Evolutionary conservation across 2,888 invertebrate species (phyloP).

Genomic region (Amphipoea oculea): DNA sequence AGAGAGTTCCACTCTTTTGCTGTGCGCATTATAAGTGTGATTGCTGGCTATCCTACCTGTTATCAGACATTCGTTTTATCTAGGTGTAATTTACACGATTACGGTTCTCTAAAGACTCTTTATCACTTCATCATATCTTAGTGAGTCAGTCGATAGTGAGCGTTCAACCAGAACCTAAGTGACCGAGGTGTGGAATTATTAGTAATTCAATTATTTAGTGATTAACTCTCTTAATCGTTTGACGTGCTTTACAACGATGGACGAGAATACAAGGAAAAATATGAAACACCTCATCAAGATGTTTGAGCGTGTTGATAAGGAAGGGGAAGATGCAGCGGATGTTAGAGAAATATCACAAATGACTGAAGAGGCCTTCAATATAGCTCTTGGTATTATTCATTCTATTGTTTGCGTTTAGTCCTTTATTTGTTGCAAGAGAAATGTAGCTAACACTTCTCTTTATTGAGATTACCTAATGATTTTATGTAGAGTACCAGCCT

Average conservation of each 20-base stretch:
- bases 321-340: conserved; percentile 72
- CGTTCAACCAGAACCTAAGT: conserved; percentile 65
- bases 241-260: conserved; percentile 70
- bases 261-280: conserved; percentile 70
- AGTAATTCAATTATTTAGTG: conserved; percentile 40
- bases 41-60: conserved; percentile 20
- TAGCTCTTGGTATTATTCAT: conserved; percentile 67
- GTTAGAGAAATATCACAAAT: conserved; percentile 63
- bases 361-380: conserved; percentile 70
- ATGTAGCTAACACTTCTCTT: neutral
- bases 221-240: conserved; percentile 34
- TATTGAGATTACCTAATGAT: conserved; percentile 12
- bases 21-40: no score
- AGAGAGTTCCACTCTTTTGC: no score
- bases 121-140: conserved; percentile 79
- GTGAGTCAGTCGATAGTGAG: conserved; percentile 77
- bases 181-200: conserved; percentile 38
- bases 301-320: conserved; percentile 78
- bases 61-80: conserved; percentile 66
- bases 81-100: conserved; percentile 70
- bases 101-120: conserved; percentile 69
- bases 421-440: conserved; percentile 16
- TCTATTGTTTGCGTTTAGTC: conserved; percentile 2
- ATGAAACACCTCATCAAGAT: conserved; percentile 83
- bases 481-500: neutral